These are phyloP conservation scores for Bombus breviceps DNA, from an alignment of 1,140 invertebrate genomes.

Conservation along the genomic window DNA sequence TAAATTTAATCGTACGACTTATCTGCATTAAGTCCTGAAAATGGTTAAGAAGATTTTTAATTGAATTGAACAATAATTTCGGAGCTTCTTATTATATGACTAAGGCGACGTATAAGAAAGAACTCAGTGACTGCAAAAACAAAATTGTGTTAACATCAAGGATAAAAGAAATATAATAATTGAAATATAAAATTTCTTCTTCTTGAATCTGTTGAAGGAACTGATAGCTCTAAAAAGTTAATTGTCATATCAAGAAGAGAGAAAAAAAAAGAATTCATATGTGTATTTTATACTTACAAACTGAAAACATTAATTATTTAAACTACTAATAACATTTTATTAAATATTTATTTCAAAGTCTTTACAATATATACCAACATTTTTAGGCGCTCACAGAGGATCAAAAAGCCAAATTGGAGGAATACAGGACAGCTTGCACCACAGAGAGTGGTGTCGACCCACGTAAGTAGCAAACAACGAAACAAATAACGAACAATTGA, in stretches of 20 bases:
- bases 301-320: background rate
- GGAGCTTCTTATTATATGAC: background rate
- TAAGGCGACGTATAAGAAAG: background rate
- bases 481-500: background rate
- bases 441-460: background rate
- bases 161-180: background rate
- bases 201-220: background rate
- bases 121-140: background rate
- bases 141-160: background rate
- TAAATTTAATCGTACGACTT: too few species aligned
- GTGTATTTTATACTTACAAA: background rate
- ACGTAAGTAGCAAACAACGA: background rate
- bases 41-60: background rate
- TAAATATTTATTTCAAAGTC: background rate
- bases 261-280: background rate
- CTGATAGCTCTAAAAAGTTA: too few species aligned
- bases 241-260: background rate
- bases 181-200: background rate
- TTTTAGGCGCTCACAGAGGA: conserved; percentile 59
- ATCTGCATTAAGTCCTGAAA: too few species aligned
- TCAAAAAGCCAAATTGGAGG: background rate
- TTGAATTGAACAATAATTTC: background rate
- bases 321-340: background rate
- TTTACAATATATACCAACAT: background rate
- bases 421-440: background rate